phyloP scores from a whole-genome alignment of 2,797 vertebrate genomes.

The Lophius americanus region DNA sequence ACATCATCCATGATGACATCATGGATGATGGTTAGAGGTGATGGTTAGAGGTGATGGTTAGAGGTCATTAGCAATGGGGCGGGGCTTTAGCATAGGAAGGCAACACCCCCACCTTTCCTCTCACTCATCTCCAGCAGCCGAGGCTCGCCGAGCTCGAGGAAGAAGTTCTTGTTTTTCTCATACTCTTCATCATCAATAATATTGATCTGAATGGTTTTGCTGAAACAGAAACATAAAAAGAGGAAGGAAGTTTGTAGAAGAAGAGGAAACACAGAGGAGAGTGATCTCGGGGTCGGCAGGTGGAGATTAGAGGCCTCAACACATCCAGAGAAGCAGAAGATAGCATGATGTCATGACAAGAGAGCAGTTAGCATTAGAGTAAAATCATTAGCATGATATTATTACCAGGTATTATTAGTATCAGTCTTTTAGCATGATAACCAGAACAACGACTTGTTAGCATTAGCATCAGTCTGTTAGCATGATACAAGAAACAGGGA shows the following conservation, averaged over 20 bases:
- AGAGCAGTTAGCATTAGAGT: too few species aligned
- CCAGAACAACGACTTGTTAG: too few species aligned
- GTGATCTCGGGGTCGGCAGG: too few species aligned
- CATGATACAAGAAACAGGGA: background rate
- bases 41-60: conserved; percentile 34
- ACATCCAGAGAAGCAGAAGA: too few species aligned
- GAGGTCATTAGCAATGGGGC: conserved; percentile 50
- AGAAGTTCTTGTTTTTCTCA: conserved; percentile 99
- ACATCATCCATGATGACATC: background rate
- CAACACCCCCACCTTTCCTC: conserved; percentile 94
- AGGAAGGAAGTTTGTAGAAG: conserved; percentile 60
- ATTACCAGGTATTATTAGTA: too few species aligned
- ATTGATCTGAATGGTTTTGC: conserved; percentile 95
- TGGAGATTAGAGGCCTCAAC: background rate
- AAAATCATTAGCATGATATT: too few species aligned
- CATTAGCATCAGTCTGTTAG: too few species aligned
- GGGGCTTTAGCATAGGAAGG: conserved; percentile 55
- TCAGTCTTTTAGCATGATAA: too few species aligned
- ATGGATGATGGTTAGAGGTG: background rate
- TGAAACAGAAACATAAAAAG: conserved; percentile 67
- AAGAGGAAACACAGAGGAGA: conserved; percentile 21
- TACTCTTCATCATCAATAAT: conserved; percentile 98
- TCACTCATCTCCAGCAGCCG: conserved; percentile 97
- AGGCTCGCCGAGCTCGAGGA: conserved; percentile 93
- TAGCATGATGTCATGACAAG: too few species aligned